These are phyloP conservation scores for Petaurus breviceps DNA, from an alignment of 2,113 vertebrate species.

Conservation along the genomic window DNA sequence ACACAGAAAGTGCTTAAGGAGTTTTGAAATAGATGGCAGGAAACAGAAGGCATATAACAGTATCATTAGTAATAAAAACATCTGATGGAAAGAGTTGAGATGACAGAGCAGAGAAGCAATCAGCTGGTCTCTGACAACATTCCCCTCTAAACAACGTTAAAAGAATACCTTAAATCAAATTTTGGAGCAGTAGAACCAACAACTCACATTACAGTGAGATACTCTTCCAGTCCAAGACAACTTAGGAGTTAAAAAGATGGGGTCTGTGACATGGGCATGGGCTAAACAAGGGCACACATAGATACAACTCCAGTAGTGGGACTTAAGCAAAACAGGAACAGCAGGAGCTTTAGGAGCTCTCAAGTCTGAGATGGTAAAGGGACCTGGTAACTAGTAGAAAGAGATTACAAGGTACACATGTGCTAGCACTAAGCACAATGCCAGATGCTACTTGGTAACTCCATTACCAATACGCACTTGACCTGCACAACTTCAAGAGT, in stretches of 20 bases:
- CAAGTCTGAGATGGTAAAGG: background rate
- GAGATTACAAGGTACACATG: background rate
- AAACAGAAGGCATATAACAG: background rate
- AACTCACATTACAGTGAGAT: background rate
- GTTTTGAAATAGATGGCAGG: background rate
- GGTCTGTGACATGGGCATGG: background rate
- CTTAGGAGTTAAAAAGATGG: background rate
- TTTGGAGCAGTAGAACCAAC: background rate
- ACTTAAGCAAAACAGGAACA: background rate
- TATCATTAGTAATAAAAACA: background rate
- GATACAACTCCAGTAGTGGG: background rate
- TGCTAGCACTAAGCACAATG: no score
- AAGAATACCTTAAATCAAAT: background rate
- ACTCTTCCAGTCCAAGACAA: background rate
- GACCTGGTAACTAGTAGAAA: background rate
- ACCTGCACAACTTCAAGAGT: background rate
- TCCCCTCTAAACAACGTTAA: background rate
- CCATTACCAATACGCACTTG: background rate
- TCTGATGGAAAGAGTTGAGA: background rate
- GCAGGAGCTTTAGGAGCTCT: background rate
- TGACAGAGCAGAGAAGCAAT: background rate
- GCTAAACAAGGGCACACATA: fast-evolving
- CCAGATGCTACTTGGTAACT: background rate
- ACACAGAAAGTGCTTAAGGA: background rate
- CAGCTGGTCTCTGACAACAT: background rate